These are phyloP conservation scores for Scaptomyza graminum DNA, from an alignment of 1,140 invertebrate species.

Conservation along the genomic window DNA sequence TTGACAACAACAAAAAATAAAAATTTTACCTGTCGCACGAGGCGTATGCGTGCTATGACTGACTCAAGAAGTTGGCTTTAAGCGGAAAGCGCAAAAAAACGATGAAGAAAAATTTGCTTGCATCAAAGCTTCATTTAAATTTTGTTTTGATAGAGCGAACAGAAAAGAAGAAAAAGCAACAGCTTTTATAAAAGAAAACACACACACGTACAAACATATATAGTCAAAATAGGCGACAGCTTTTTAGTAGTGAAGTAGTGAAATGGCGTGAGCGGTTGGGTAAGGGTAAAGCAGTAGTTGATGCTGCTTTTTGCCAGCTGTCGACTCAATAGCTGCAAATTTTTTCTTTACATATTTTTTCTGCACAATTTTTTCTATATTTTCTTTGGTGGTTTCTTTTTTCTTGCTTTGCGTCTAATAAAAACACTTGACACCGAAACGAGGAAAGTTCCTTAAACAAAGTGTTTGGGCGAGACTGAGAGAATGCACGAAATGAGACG, in stretches of 20 bases:
- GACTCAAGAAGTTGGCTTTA: not conserved
- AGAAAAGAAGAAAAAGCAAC: slow-evolving; percentile 29
- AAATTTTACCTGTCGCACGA: slow-evolving; percentile 39
- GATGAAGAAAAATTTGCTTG: not conserved
- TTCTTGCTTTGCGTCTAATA: slow-evolving; percentile 49
- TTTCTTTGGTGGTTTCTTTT: slow-evolving; percentile 21
- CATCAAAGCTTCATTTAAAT: slow-evolving; percentile 44
- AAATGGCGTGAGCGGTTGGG: not conserved
- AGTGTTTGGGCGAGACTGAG: slow-evolving; percentile 26
- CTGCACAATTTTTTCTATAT: slow-evolving; percentile 9
- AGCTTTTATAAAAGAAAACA: slow-evolving; percentile 18
- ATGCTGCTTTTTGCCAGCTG: slow-evolving; percentile 32
- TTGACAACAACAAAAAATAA: slow-evolving; percentile 20
- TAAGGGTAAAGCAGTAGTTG: slow-evolving; percentile 6
- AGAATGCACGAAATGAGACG: slow-evolving; percentile 19
- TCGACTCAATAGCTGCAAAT: slow-evolving; percentile 27
- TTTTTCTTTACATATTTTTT: slow-evolving; percentile 19
- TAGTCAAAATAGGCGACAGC: slow-evolving; percentile 27
- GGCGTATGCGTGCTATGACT: slow-evolving; percentile 59
- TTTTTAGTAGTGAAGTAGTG: not conserved
- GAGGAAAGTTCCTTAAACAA: slow-evolving; percentile 61
- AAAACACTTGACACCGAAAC: slow-evolving; percentile 74
- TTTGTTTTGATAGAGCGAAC: slow-evolving; percentile 42
- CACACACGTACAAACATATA: slow-evolving; percentile 3
- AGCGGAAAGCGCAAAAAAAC: too few species aligned